Base-by-base conservation (phyloP, 2,113 vertebrate genomes). In the Phyllopteryx taeniolatus region DNA sequence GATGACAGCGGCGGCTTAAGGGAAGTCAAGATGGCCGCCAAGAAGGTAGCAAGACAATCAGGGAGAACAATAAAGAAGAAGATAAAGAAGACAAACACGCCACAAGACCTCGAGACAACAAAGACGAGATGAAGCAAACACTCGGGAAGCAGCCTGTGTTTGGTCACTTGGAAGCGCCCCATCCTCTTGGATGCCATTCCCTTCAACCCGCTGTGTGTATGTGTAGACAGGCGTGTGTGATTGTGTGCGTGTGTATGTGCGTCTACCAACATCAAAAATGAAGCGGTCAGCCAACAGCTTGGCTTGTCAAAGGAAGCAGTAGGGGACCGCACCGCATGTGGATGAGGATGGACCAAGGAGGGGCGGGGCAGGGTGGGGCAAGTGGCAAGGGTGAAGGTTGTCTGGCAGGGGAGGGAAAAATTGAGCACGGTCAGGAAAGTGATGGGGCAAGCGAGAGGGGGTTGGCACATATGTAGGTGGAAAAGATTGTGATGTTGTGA, bases 281-380 rank as follows among this genome's bases (percentile, higher is more conserved):
- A 61, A 61, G 59, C 59, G 59, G 59, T 61, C 59, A 61, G 59
- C 59, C 31, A 14, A 61, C 59, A 61, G 59, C 59, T 61, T 35
- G 59, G 59, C 59, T 61, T 61, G 59, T 61, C 59, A 61, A 33
- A 35, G 59, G 14, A 17, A 61, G 31, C 59, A 6, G 59, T 17
- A 8, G 59, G 59, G 31, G 31, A 31, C 31, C 59, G 31, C 59
- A 17, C 31, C 15, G 2, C 59, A 8, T 17, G 59, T 0, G 27
- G 59, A 8, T 5, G 31, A 22, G 59, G 27, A 61, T 6, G 22
- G 31, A 27, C 59, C 59, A 17, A 61, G 59, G 31, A 8, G 20
- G 53, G 53, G 53, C 53, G 59, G 14, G 59, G 22, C 27, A 33
- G 33, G 57, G 57, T 60, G 27, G 27, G 27, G 27, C 31, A 19